Conservation (phyloP, 2,888 invertebrate species). For the Ceramica pisi region DNA sequence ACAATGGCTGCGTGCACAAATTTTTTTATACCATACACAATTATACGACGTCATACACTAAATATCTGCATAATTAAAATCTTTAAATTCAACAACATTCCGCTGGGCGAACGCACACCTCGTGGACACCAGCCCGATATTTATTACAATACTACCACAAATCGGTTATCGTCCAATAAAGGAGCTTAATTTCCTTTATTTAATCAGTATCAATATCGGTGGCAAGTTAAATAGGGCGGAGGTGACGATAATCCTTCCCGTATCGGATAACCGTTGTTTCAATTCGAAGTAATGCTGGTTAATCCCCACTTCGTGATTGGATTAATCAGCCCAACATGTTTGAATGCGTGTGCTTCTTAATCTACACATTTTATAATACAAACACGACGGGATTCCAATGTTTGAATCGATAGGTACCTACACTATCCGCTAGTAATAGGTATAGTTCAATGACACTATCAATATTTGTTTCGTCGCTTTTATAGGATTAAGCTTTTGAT, state of each 20-base stretch:
- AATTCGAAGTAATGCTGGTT: constrained; percentile 73
- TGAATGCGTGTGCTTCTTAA: constrained; percentile 51
- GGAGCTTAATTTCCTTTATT: constrained; percentile 17
- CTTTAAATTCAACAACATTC: too few species aligned
- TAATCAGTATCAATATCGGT: constrained; percentile 43
- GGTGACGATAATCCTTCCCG: constrained; percentile 73
- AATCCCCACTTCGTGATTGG: constrained; percentile 73
- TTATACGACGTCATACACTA: too few species aligned
- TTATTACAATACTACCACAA: neutral
- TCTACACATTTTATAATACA: constrained; percentile 46
- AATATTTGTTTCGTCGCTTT: constrained; percentile 35
- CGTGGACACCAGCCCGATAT: neutral
- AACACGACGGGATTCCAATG: constrained; percentile 28
- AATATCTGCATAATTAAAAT: too few species aligned
- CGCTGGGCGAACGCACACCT: too few species aligned
- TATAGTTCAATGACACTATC: too few species aligned
- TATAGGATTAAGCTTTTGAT: constrained; percentile 18
- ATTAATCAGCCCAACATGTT: constrained; percentile 65
- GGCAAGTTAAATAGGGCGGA: constrained; percentile 48
- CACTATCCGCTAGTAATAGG: too few species aligned
- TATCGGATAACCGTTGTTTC: constrained; percentile 75
- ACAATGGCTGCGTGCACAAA: too few species aligned
- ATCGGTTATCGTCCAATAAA: neutral
- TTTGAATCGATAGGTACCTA: constrained; percentile 27
- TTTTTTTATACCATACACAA: too few species aligned